A percentile compares a stretch with the other conserved stretches of the same genome.
Conservation (phyloP, 2,113 vertebrate genomes). For the Bucco capensis region DNA sequence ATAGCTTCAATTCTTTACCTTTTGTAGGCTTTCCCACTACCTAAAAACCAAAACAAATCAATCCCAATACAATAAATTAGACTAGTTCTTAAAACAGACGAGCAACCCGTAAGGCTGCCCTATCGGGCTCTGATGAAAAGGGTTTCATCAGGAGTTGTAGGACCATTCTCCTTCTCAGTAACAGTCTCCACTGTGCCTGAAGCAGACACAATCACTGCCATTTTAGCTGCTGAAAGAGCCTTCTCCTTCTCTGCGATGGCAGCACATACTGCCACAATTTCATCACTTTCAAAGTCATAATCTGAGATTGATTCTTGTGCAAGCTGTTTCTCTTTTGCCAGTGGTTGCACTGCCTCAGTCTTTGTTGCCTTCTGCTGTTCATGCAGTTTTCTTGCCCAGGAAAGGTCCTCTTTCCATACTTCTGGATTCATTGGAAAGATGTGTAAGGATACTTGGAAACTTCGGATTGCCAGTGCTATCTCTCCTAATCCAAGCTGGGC, state of each 20-base stretch:
- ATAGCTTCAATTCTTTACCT: not conserved
- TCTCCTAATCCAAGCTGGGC: conserved; percentile 94
- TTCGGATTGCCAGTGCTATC: conserved; percentile 88
- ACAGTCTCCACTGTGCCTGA: conserved; percentile 76
- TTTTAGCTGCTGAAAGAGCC: conserved; percentile 72
- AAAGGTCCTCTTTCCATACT: conserved; percentile 92
- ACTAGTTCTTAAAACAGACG: not conserved
- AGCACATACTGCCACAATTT: conserved; percentile 89
- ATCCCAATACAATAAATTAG: not conserved
- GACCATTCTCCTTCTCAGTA: conserved; percentile 52
- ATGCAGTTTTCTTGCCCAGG: conserved; percentile 82
- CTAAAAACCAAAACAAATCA: not conserved
- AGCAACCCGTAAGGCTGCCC: not conserved
- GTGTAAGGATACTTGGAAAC: conserved; percentile 91
- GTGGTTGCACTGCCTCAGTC: conserved; percentile 60
- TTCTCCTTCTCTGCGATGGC: conserved; percentile 88
- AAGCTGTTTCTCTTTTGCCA: conserved; percentile 46
- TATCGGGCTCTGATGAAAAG: conserved; percentile 86
- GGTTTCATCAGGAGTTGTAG: conserved; percentile 60
- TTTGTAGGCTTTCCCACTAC: not conserved
- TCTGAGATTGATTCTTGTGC: conserved; percentile 82
- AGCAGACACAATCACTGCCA: conserved; percentile 80
- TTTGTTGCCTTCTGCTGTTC: conserved; percentile 75
- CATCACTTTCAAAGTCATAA: conserved; percentile 95
- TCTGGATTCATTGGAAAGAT: conserved; percentile 82